These are phyloP conservation scores for Dichetophora obliterata DNA, from an alignment of 2,888 invertebrate genomes.

Conservation along the genomic window DNA sequence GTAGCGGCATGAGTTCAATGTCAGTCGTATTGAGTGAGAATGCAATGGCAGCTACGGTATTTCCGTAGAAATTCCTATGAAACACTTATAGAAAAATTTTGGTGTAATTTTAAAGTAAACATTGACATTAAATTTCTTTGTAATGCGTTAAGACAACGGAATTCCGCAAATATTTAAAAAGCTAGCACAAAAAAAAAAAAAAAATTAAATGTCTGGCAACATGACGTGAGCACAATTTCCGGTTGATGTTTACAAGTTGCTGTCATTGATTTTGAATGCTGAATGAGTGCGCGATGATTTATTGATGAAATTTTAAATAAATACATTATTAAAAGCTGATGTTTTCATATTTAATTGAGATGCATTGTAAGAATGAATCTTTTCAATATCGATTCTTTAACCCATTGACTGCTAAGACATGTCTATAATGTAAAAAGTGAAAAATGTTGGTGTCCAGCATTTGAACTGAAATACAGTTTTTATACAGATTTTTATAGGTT, in stretches of 20 bases:
- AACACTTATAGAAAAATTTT: not conserved
- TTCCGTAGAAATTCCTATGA: constrained; percentile 5
- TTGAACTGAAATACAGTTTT: too few species aligned
- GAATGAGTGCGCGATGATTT: not conserved
- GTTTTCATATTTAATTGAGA: not conserved
- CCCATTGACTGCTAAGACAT: too few species aligned
- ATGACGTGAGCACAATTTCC: constrained; percentile 8
- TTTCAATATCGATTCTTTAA: too few species aligned
- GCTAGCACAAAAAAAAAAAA: not conserved
- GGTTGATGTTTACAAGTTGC: not conserved
- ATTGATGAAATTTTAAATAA: not conserved
- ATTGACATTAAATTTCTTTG: not conserved
- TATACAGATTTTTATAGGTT: too few species aligned
- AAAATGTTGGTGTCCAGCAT: too few species aligned
- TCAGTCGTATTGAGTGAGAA: not conserved
- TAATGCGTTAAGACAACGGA: not conserved
- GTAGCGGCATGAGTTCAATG: not conserved
- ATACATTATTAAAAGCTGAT: not conserved
- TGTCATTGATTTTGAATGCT: constrained; percentile 5
- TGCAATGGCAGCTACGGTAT: not conserved
- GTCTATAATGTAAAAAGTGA: too few species aligned
- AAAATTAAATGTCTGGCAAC: not conserved
- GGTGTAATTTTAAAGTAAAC: not conserved
- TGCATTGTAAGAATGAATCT: not conserved
- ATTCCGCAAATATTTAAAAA: constrained; percentile 7